Base-by-base conservation (phyloP, 2,888 invertebrate species). In the Cheilosia urbana region DNA sequence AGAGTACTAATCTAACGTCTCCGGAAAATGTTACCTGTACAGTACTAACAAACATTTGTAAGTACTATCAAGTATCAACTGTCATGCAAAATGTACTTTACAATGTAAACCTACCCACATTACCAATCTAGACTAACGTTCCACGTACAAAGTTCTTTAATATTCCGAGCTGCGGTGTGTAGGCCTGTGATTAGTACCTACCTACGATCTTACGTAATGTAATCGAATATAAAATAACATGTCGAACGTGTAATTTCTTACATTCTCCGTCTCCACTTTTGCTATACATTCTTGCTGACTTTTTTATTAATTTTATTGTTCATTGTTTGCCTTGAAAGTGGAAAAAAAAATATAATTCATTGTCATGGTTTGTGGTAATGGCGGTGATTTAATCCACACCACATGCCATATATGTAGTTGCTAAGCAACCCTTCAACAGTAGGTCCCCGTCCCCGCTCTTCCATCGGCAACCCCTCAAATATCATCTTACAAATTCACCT, bases 311-410 rank as follows among this genome's bases (percentile, higher is more conserved):
- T 55, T 24, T 55, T 42, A 63, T 69, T 80, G 68, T 69, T 68
- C 75, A 81, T 75, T 75, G 80, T 75, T 80, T 68, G 73, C 47
- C 55, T 65, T 45, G 55, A 57, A 71, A 51, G 42, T 57, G 34
- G 34, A 66, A 68, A 72, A 45, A 62, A 72, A 47, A 45, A 45
- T 21, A 21, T 24, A 66, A 62, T 73, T 66, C 69, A 84, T 68
- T 84, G 83, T 79, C 83, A 73, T 79, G 83, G 79, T 19, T 75
- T 79, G 83, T 47, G 79, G 73, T 75, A 69, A 84, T 79, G 53
- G 62, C 51, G 73, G 73, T 75, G 79, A 83, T 58, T 79, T 60
- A 84, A 75, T 79, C 69, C 84, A 19, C 69, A 49, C 53, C 40
- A 57, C 69, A 69, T 75, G 63, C 78, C 73, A 83, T 78, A 73